phyloP scores from a whole-genome alignment of 2,113 vertebrate species.

The Raphicerus campestris region DNA sequence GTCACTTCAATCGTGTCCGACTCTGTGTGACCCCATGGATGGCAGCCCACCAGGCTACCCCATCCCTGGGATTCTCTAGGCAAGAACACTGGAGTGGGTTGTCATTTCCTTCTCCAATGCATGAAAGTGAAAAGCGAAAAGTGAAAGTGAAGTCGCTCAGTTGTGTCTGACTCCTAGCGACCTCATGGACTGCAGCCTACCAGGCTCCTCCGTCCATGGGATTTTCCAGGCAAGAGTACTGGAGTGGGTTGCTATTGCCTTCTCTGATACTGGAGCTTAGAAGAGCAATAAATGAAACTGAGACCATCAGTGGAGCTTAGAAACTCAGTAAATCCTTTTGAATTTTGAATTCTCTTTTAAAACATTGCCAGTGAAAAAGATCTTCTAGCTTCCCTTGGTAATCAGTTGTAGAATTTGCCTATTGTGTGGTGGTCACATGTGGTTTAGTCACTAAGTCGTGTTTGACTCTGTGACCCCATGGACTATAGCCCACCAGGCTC shows the following conservation, averaged over 20 bases:
- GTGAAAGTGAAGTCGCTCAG: no score
- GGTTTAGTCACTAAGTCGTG: neutral
- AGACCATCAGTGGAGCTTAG: neutral
- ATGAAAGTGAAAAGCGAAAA: no score
- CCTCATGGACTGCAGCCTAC: no score
- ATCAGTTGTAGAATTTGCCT: neutral
- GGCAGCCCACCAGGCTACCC: no score
- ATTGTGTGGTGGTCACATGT: neutral
- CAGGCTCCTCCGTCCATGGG: no score
- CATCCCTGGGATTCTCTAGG: no score
- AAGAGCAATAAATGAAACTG: neutral
- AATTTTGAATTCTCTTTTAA: neutral
- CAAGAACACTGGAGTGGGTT: no score
- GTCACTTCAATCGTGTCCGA: fast-evolving
- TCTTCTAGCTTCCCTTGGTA: neutral
- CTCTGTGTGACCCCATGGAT: no score
- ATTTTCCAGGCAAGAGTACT: no score
- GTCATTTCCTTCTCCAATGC: no score
- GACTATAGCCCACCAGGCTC: neutral
- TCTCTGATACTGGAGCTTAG: neutral
- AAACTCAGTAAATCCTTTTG: neutral
- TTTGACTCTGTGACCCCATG: neutral
- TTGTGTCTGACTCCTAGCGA: no score
- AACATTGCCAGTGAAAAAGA: neutral
- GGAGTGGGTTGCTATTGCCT: no score